Evolutionary conservation across 1,140 invertebrate genomes (phyloP).

Genomic region (Laodelphax striatellus): DNA sequence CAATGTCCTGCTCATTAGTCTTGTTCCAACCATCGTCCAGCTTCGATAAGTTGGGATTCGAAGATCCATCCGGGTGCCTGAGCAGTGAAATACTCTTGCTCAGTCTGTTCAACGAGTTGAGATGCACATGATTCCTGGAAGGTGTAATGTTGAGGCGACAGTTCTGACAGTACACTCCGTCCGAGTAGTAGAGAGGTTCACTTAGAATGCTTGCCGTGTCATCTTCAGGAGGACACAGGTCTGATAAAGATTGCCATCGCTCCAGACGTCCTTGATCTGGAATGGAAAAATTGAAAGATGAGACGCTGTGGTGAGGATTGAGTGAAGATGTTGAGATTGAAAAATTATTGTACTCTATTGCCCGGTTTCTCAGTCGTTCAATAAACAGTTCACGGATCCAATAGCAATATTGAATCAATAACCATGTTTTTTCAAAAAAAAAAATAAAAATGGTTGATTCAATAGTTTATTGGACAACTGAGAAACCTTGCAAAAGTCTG

Average conservation of each 20-base stretch:
- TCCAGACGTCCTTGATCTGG: background rate
- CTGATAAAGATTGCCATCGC: no score
- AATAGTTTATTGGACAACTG: background rate
- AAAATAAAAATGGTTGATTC: no score
- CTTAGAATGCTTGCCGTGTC: slow-evolving; percentile 53
- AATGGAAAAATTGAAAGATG: background rate
- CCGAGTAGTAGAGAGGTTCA: slow-evolving; percentile 40
- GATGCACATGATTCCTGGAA: background rate
- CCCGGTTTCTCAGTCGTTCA: no score
- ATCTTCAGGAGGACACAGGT: background rate
- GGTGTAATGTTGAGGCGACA: background rate
- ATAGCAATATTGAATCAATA: no score
- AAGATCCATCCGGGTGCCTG: slow-evolving; percentile 78
- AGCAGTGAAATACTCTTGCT: slow-evolving; percentile 54
- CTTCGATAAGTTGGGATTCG: slow-evolving; percentile 63
- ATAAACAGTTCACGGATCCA: no score
- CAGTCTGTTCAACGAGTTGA: background rate
- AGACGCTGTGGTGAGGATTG: no score
- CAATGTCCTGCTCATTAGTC: slow-evolving; percentile 49
- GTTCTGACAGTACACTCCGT: background rate
- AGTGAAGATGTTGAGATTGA: no score
- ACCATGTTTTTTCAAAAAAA: no score
- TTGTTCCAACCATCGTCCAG: slow-evolving; percentile 33
- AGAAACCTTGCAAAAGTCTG: no score
- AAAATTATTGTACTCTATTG: no score